Evolutionary conservation across 2,888 invertebrate species (phyloP), one percentile per base, ranked within the genome.

Genomic region (Sylvicola cinctus): DNA sequence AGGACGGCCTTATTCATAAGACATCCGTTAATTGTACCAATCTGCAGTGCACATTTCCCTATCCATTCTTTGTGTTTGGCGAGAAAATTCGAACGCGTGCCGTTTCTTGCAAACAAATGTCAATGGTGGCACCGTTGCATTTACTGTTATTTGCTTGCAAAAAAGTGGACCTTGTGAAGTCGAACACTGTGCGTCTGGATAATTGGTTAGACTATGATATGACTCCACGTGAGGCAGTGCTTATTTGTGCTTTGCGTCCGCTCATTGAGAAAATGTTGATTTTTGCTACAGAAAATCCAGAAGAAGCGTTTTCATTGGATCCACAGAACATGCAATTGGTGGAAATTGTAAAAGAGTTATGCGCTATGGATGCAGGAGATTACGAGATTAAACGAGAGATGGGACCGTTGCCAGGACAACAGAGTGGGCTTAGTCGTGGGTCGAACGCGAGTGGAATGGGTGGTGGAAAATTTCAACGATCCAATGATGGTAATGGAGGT

Each of bases 21-120:
- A 87, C 90, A 0, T 96, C 95, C 0, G 91, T 96, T 3, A 93
- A 95, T 61, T 88, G 87, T 55, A 77, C 75, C 45, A 83, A 81
- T 51, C 61, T 70, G 33, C 81, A 81, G 33, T 74, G 80, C 38
- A 68, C 68, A 41, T 95, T 95, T 50, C 80, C 84, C 0, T 91
- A 83, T 41, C 96, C 96, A 0, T 79, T 93, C 54, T 93, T 98
- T 53, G 84, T 98, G 36, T 98, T 96, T 55, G 93, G 95, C 0
- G 96, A 98, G 62, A 98, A 98, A 67, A 87, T 96, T 36, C 74
- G 95, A 35, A 93, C 95, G 0, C 66, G 87, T 35, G 91, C 93
- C 1, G 88, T 98, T 33, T 80, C 85, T 11, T 95, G 95, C 57
- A 96, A 96, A 52, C 91, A 93, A 60, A 73, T 85, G 70, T 83